Evolutionary conservation across 2,888 invertebrate genomes (phyloP), one percentile per base, ranked within the genome.

Genomic region (Lasioglossum oenotherae): DNA sequence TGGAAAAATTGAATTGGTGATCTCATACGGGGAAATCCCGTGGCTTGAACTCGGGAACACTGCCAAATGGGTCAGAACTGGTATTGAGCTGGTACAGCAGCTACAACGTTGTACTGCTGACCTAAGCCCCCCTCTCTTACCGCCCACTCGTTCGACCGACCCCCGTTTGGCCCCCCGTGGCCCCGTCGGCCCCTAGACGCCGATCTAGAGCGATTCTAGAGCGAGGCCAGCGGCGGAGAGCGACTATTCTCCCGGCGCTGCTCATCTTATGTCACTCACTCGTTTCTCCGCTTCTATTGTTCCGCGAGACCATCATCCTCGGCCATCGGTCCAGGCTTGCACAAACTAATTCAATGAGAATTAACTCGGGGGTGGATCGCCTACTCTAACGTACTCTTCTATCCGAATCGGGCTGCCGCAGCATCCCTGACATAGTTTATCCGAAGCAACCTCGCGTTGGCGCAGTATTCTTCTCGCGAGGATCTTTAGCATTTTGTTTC

Each of bases 41-140:
- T 78, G 71, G 86, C 82, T 87, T 75, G 83, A 83, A 82, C 90
- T 92, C 92, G 93, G 94, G 93, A 94, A 92, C 89, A 81, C 74
- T 94, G 94, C 94, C 94, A 94, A 94, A 94, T 94, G 91, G 94
- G 94, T 94, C 94, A 94, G 92, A 93, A 92, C 92, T 92, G 90
- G 92, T 90, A 88, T 90, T 84, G 92, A 89, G 88, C 90, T 80
- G 87, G 78, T 86, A 86, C 77, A 85, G 80, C 75, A 74, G 78
- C 78, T 80, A 88, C 81, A 81, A 77, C 81, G 82, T 80, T 79
- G 84, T 82, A 78, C 82, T 67, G 84, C 85, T 88, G 87, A 86
- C 87, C 90, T 89, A 84, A 81, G 79, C 80, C 73, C 49, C 73
- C 76, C 10, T 10, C 53, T n/a, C 53, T 2, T 10, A 10, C 16